These are phyloP conservation scores for Gallinago media DNA, from an alignment of 2,113 vertebrate species.

Conservation along the genomic window DNA sequence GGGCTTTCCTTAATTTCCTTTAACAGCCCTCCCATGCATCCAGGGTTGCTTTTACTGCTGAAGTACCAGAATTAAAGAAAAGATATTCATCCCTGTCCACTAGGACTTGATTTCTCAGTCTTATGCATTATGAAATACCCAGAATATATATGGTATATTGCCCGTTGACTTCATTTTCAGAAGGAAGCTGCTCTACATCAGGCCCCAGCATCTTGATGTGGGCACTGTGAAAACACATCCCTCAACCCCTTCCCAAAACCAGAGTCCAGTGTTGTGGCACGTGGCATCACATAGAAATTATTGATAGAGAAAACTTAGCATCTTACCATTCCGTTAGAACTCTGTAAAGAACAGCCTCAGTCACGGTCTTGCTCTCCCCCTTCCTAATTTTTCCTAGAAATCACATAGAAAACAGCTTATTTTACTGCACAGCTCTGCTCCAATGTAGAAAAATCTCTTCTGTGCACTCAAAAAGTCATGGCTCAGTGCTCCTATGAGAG, in stretches of 20 bases:
- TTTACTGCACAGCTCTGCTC: not conserved
- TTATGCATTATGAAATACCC: not conserved
- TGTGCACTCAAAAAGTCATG: not conserved
- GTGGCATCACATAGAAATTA: not conserved
- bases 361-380: not conserved
- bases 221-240: not conserved
- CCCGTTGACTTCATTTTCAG: not conserved
- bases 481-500: not conserved
- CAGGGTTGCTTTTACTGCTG: not conserved
- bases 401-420: not conserved
- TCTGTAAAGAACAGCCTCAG: not conserved
- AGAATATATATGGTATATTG: not conserved
- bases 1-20: not conserved
- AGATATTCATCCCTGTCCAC: not conserved
- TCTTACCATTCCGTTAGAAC: not conserved
- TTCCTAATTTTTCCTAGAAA: not conserved
- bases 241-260: not conserved
- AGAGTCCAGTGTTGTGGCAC: not conserved
- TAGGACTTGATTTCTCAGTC: not conserved
- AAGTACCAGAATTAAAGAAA: not conserved
- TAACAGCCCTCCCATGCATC: not conserved
- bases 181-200: not conserved
- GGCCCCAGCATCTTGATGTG: not conserved
- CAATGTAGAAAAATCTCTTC: not conserved
- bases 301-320: not conserved